Conservation (phyloP, 1,140 invertebrate species). For the Orchestia grillus region DNA sequence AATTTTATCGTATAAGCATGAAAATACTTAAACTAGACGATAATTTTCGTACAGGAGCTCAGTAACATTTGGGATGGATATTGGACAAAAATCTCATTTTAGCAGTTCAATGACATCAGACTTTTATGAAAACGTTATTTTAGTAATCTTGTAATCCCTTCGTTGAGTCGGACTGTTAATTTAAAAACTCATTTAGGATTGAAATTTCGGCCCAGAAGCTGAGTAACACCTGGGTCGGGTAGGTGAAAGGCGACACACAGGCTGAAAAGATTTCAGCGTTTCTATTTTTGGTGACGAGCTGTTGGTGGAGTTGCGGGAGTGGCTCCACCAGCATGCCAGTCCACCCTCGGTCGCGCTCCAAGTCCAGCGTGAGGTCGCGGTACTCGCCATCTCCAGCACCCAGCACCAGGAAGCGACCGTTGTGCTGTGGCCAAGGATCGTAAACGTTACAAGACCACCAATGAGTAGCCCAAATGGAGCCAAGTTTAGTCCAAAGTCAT, state of each 20-base stretch:
- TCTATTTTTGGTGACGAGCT: constrained; percentile 60
- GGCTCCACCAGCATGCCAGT: constrained; percentile 66
- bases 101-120: too few species aligned
- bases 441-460: neutral
- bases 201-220: neutral
- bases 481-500: too few species aligned
- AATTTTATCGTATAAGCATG: too few species aligned
- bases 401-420: constrained; percentile 65
- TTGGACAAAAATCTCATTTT: neutral
- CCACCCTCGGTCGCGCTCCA: constrained; percentile 64
- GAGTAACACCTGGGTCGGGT: constrained; percentile 61
- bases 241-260: constrained; percentile 65
- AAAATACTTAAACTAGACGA: too few species aligned
- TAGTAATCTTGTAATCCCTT: too few species aligned
- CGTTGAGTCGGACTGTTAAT: too few species aligned
- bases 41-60: neutral
- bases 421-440: neutral
- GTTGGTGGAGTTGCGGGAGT: constrained; percentile 52
- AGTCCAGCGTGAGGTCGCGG: constrained; percentile 59
- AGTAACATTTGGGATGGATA: neutral
- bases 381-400: constrained; percentile 67
- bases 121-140: too few species aligned
- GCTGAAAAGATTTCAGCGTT: constrained; percentile 58
- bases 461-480: too few species aligned
- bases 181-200: neutral